Evolutionary conservation across 2,888 invertebrate genomes (phyloP).

Genomic region (Drosophila anceps): DNA sequence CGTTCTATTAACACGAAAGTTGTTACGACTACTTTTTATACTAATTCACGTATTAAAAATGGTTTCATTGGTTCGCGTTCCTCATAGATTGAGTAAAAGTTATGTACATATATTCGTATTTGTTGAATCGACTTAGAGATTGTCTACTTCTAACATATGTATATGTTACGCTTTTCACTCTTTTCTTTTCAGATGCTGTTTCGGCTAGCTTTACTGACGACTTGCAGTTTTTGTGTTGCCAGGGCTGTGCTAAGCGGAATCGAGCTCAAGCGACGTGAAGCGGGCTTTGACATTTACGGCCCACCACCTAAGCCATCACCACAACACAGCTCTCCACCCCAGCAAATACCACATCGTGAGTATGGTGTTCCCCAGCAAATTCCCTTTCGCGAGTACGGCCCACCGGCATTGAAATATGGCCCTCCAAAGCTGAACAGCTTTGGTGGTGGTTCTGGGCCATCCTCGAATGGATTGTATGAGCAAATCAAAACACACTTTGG

Average conservation of each 20-base stretch:
- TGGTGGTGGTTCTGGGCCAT: slow-evolving; percentile 82
- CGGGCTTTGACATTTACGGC: slow-evolving; percentile 86
- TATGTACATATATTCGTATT: background rate
- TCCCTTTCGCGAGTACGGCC: slow-evolving; percentile 84
- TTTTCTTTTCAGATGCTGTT: slow-evolving; percentile 62
- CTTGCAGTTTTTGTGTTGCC: slow-evolving; percentile 51
- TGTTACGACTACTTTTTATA: too few species aligned
- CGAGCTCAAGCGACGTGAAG: slow-evolving; percentile 74
- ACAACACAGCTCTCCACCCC: slow-evolving; percentile 85
- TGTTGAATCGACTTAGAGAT: too few species aligned
- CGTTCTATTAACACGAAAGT: too few species aligned
- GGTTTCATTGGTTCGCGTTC: too few species aligned
- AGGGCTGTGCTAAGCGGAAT: slow-evolving; percentile 78
- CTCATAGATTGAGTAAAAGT: too few species aligned
- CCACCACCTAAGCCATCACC: slow-evolving; percentile 86
- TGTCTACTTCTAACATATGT: background rate
- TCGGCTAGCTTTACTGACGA: slow-evolving; percentile 63
- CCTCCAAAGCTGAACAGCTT: slow-evolving; percentile 86
- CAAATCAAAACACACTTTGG: slow-evolving; percentile 84
- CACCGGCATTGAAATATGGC: slow-evolving; percentile 85
- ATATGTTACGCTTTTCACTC: background rate
- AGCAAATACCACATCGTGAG: slow-evolving; percentile 86
- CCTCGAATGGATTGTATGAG: slow-evolving; percentile 75
- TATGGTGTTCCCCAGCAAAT: slow-evolving; percentile 84
- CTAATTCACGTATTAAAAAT: background rate